Evolutionary conservation across 2,888 invertebrate genomes (phyloP).

Genomic region (Habrosyne pyritoides): DNA sequence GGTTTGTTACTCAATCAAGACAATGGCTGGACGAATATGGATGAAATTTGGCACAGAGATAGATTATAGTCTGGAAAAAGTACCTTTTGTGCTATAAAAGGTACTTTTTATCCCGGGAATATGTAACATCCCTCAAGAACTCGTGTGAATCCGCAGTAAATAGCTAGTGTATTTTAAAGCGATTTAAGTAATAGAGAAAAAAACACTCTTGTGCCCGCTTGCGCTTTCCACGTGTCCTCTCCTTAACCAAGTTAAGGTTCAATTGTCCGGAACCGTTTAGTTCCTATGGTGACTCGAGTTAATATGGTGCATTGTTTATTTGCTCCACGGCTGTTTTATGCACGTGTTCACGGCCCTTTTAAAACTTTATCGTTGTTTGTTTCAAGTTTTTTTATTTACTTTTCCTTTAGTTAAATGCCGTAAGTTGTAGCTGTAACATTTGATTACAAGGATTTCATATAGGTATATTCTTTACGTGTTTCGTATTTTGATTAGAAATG

Average conservation of each 20-base stretch:
- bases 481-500: no score
- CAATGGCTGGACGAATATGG: no score
- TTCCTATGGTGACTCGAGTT: slow-evolving; percentile 25
- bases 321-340: slow-evolving; percentile 11
- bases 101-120: no score
- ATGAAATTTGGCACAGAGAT: no score
- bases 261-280: slow-evolving; percentile 39
- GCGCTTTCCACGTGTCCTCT: background rate
- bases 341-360: background rate
- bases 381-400: slow-evolving; percentile 24
- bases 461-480: no score
- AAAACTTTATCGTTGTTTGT: slow-evolving; percentile 4
- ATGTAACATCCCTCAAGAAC: no score
- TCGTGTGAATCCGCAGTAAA: no score
- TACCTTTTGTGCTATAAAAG: no score
- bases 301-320: slow-evolving; percentile 37
- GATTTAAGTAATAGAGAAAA: no score
- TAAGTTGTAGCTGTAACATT: background rate
- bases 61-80: no score
- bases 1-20: no score
- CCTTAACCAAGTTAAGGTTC: slow-evolving; percentile 25
- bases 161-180: no score
- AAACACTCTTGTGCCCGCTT: slow-evolving; percentile 9
- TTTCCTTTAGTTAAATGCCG: slow-evolving; percentile 15
- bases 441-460: background rate